These are phyloP conservation scores for Propithecus perrieri DNA, from an alignment of 2,797 vertebrate species.

Conservation along the genomic window DNA sequence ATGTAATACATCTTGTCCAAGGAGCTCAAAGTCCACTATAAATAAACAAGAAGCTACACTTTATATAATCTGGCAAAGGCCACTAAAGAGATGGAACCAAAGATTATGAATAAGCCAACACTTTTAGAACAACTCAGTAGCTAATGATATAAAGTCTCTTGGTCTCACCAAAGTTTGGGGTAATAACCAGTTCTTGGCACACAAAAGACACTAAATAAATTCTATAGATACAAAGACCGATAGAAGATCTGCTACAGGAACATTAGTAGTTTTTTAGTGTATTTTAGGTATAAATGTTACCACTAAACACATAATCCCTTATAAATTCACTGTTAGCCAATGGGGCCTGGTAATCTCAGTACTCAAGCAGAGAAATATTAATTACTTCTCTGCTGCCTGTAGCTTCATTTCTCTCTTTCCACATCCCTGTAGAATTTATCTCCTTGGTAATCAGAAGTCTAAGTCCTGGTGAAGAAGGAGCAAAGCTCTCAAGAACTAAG, in stretches of 20 bases:
- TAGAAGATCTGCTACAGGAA: not conserved
- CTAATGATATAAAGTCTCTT: slow-evolving; percentile 36
- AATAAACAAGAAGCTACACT: slow-evolving; percentile 73
- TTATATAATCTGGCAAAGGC: slow-evolving; percentile 60
- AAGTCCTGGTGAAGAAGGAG: not conserved
- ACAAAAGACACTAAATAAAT: slow-evolving; percentile 21
- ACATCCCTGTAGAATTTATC: not conserved
- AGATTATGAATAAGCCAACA: slow-evolving; percentile 41
- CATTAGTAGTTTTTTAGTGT: not conserved
- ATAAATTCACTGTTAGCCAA: not conserved
- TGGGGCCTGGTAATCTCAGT: not conserved
- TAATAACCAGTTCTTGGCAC: not conserved
- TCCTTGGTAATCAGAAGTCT: not conserved
- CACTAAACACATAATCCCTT: not conserved
- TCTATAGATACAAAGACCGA: not conserved
- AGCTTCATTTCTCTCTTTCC: not conserved
- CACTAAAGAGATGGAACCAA: slow-evolving; percentile 69
- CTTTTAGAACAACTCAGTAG: slow-evolving; percentile 47
- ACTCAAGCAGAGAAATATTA: not conserved
- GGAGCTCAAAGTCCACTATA: slow-evolving; percentile 72
- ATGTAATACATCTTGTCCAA: slow-evolving; percentile 72
- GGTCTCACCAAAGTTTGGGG: slow-evolving; percentile 30
- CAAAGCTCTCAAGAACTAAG: slow-evolving; percentile 22
- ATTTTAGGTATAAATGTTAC: not conserved
- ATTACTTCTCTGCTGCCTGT: not conserved